A percentile compares a stretch with the other conserved stretches of the same genome.
phyloP scores from a whole-genome alignment of 2,113 vertebrate species.

The Psittacus erithacus region DNA sequence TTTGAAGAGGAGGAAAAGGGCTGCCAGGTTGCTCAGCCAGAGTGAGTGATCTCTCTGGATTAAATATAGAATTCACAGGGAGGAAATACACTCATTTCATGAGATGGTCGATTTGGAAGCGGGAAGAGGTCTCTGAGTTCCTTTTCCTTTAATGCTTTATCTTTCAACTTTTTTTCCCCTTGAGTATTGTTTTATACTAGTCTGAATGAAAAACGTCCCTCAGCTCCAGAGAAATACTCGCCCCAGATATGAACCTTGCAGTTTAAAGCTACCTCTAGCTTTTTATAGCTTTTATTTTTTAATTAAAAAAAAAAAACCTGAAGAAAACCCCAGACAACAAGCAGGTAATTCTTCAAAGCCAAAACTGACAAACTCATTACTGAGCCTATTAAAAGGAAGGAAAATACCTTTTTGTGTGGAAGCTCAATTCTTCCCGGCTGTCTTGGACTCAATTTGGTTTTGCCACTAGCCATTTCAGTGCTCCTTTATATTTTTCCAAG shows the following conservation, averaged over 20 bases:
- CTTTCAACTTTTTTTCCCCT: conserved; percentile 54
- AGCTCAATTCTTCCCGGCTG: background rate
- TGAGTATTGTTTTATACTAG: conserved; percentile 55
- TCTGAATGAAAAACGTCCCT: conserved; percentile 42
- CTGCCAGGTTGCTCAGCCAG: conserved; percentile 41
- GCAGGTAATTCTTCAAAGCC: conserved; percentile 50
- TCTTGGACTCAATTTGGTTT: conserved; percentile 23
- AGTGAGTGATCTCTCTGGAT: conserved; percentile 51
- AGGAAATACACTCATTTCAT: conserved; percentile 52
- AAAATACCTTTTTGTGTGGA: background rate
- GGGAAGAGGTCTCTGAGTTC: conserved; percentile 59
- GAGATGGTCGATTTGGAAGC: conserved; percentile 61
- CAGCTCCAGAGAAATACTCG: background rate
- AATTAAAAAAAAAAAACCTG: background rate
- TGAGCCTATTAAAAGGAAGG: background rate
- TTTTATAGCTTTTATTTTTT: conserved; percentile 28
- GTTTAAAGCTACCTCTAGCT: conserved; percentile 35
- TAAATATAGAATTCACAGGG: conserved; percentile 52
- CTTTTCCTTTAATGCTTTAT: conserved; percentile 64
- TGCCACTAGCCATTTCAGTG: conserved; percentile 12
- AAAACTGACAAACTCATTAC: conserved; percentile 9
- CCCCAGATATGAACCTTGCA: conserved; percentile 29
- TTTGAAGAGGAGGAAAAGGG: conserved; percentile 58
- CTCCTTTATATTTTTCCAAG: conserved; percentile 23
- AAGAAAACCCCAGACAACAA: background rate